Conservation (phyloP, 1,140 invertebrate species). For the Heterodera schachtii region DNA sequence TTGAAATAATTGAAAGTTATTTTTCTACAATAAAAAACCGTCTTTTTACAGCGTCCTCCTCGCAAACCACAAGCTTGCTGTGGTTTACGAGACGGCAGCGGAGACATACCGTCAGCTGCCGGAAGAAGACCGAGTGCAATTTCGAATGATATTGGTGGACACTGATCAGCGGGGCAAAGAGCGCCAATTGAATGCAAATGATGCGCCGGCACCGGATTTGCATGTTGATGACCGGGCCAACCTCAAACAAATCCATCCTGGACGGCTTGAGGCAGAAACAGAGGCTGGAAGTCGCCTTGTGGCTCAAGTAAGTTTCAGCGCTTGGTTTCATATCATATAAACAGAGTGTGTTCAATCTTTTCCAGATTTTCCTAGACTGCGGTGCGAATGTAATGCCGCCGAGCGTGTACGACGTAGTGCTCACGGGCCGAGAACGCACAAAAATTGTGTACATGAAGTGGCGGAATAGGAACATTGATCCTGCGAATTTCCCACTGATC, state of each 20-base stretch:
- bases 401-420: not conserved
- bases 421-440: not conserved
- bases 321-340: not conserved
- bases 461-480: conserved; percentile 4
- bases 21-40: no score
- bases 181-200: not conserved
- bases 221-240: not conserved
- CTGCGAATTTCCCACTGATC: not conserved
- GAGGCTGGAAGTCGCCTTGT: conserved; percentile 1
- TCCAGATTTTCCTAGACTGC: not conserved
- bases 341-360: not conserved
- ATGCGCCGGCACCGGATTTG: not conserved
- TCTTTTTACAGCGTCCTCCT: not conserved
- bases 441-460: not conserved
- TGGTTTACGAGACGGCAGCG: not conserved
- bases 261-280: not conserved
- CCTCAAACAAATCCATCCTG: not conserved
- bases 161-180: not conserved
- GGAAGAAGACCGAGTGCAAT: not conserved
- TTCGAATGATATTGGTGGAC: conserved; percentile 5
- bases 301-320: not conserved
- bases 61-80: not conserved
- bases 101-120: not conserved
- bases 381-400: not conserved
- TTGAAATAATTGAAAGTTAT: no score